Evolutionary conservation across 2,113 vertebrate species (phyloP), one percentile per base, ranked within the genome.

Genomic region (Prietella phreatophila): DNA sequence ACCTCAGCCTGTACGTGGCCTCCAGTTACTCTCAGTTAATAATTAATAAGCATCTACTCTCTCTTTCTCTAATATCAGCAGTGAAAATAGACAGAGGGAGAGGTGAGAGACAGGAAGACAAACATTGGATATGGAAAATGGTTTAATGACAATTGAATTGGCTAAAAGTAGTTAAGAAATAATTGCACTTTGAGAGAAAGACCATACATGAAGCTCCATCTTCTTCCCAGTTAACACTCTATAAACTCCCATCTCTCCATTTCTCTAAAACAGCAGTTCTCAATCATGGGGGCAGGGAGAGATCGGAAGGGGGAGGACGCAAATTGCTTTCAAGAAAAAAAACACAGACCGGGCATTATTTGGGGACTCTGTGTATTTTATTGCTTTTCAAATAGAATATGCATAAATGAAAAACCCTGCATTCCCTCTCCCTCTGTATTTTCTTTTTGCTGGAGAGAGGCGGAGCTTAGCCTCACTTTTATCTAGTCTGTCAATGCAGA

Each of bases 11-110:
- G 56, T 75, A 87, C 78, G 61, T 87, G 83, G 83, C 86, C 88
- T 89, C 79, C 83, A 58, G 90, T 89, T 91, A 89, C 90, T 89
- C 71, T 83, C 60, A 20, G 25, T 89, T 71, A 89, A 91, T 89
- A 87, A 91, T 91, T 85, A 15, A 91, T 86, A 69, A 81, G 17
- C 25, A 80, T 85, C 85, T 75, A 78, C 50, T 82, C 86, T 83
- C 79, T 83, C 65, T 71, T 73, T 58, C 86, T 88, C 73, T 88
- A 56, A 83, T 86, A 73, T 63, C 76, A 83, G 75, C 82, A 85
- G n/a, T 39, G 71, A 86, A n/a, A 86, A 39, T 58, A 83, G 83
- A 27, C 5, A 9, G 17, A 78, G 11, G 33, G 73, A 75, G 61
- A 81, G 6, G 33, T 30, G 78, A 13, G 61, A 86, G 8, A 27